Evolutionary conservation across 1,140 invertebrate genomes (phyloP).

Genomic region (Ips typographus): DNA sequence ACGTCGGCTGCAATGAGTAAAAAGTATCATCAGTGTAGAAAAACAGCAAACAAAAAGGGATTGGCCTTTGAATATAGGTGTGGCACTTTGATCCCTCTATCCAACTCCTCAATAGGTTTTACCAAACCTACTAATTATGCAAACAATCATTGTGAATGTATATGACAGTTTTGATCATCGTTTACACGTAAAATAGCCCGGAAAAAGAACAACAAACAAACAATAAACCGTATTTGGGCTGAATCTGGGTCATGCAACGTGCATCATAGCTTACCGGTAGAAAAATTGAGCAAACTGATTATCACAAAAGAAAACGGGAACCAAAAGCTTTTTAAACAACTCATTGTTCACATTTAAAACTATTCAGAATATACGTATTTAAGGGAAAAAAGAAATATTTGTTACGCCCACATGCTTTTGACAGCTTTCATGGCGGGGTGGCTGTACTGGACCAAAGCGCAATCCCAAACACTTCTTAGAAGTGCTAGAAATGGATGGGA

Average conservation of each 20-base stretch:
- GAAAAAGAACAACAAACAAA: too few species aligned
- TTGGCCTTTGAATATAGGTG: neutral
- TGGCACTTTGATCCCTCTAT: neutral
- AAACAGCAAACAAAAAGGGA: neutral
- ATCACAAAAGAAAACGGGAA: conserved; percentile 25
- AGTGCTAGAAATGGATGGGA: too few species aligned
- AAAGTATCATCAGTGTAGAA: conserved; percentile 4
- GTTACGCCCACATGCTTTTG: conserved; percentile 31
- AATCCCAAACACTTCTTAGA: neutral
- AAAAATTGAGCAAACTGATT: conserved; percentile 21
- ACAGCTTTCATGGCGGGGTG: conserved; percentile 27
- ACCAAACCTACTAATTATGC: too few species aligned
- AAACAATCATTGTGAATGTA: too few species aligned
- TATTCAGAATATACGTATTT: neutral
- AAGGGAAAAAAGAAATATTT: conserved; percentile 19
- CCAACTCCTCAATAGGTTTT: too few species aligned
- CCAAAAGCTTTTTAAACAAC: conserved; percentile 14
- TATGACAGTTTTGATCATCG: too few species aligned
- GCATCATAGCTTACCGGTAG: conserved; percentile 15
- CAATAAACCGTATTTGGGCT: neutral
- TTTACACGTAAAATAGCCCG: too few species aligned
- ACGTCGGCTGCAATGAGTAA: conserved; percentile 46
- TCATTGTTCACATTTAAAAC: conserved; percentile 23
- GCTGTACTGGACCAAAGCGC: conserved; percentile 24
- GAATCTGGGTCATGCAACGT: conserved; percentile 18